Base-by-base conservation (phyloP, 2,888 invertebrate species). In the Drosophila vallismaia region DNA sequence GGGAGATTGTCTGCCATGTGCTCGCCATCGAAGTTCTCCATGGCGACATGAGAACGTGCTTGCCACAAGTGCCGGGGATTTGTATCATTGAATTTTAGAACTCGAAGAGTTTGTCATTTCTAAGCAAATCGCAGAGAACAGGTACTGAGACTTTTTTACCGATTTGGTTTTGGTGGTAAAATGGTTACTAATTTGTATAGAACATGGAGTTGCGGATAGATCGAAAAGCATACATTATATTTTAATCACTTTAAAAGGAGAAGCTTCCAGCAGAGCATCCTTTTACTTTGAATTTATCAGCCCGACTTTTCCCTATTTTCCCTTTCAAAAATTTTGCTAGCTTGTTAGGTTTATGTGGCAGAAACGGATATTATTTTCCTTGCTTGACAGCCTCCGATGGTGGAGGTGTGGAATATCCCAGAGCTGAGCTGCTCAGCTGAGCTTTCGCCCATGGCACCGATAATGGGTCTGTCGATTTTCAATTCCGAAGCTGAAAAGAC, bases 331-430 rank as follows among this genome's bases (percentile, higher is more conserved):
- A 70, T 51, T 63, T 79, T 33, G 40, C 57, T 74, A 52, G 51
- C 56, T 71, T 75, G 71, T 50, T 56, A 31, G 44, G 52, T 46
- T 46, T 53, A 36, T 42, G 28, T 46, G 42, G 28, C 71, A 74
- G 57, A 59, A 67, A 44, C 59, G 69, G 64, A 71, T 63, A 69
- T 74, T 71, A 76, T 73, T 76, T 76, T 64, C 55, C 42, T 59
- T n/a, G 49, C 26, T 6, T 28, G 69, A 69, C 69, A 69, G 52
- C 42, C 40, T 8, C 44, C 44, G 24, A 8, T 44, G 44, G 44
- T 10, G 44, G 24, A 14, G 31, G 45, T 19, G 19, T 19, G 19
- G 19, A 19, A 19, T 19, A 19, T 19, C 19, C 19, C 19, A 19
- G 19, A 19, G 19, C 19, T 19, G 19, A 46, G 42, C 40, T 50